Evolutionary conservation across 2,888 invertebrate genomes (phyloP).

Genomic region (Drosophila dives): DNA sequence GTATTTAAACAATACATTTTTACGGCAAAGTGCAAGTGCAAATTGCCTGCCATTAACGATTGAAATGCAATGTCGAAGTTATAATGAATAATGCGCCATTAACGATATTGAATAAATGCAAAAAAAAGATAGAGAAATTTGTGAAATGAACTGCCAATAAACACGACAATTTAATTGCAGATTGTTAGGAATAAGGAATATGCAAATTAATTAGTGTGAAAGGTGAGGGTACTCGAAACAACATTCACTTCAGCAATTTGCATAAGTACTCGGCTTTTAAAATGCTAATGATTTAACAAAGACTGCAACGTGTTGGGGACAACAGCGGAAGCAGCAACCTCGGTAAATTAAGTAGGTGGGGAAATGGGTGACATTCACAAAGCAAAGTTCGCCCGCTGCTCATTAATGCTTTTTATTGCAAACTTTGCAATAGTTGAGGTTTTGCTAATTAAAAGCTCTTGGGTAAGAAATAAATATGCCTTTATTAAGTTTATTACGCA

Average conservation of each 20-base stretch:
- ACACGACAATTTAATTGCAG: constrained; percentile 25
- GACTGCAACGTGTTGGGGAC: constrained; percentile 23
- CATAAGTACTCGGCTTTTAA: constrained; percentile 24
- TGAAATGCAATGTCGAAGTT: constrained; percentile 1
- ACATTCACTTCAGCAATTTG: constrained; percentile 28
- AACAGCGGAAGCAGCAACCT: constrained; percentile 41
- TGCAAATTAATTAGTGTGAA: constrained; percentile 12
- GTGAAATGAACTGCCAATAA: constrained; percentile 12
- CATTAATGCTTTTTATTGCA: constrained; percentile 16
- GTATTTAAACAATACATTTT: not conserved
- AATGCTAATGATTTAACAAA: constrained; percentile 38
- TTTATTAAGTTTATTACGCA: not conserved
- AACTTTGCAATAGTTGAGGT: not conserved
- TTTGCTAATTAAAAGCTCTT: not conserved
- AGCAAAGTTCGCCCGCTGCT: not conserved
- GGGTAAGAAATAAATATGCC: not conserved
- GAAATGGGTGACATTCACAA: constrained; percentile 22
- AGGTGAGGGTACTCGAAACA: constrained; percentile 21
- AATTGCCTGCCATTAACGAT: constrained; percentile 7
- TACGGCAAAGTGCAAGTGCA: not conserved
- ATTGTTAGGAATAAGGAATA: constrained; percentile 5
- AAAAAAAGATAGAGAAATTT: no score
- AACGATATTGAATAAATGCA: not conserved
- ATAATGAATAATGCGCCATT: constrained; percentile 2
- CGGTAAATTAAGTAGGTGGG: constrained; percentile 14